A percentile compares a stretch with the other conserved stretches of the same genome.
These are phyloP conservation scores for Cryptocephalus moraei DNA, from an alignment of 2,888 invertebrate genomes.

Conservation along the genomic window DNA sequence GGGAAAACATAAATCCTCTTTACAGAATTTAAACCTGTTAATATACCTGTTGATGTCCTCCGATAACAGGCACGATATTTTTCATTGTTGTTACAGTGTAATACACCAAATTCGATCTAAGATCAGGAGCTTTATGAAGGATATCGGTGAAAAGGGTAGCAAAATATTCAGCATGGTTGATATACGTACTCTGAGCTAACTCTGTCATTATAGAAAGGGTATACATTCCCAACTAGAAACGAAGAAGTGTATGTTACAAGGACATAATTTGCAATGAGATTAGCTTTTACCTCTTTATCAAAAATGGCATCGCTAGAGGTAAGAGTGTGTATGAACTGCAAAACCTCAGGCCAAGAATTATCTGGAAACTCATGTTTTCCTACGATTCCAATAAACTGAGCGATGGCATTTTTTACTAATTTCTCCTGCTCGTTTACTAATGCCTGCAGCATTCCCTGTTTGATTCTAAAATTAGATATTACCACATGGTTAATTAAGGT, in stretches of 20 bases:
- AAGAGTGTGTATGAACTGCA: conserved; percentile 50
- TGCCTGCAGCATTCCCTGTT: conserved; percentile 50
- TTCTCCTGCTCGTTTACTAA: conserved; percentile 53
- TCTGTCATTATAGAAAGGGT: conserved; percentile 60
- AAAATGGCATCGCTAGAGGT: conserved; percentile 43
- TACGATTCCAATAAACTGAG: conserved; percentile 60
- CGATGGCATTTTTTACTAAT: conserved; percentile 57
- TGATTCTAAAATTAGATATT: conserved; percentile 39
- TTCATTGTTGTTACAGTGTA: conserved; percentile 55
- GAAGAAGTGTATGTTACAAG: background rate
- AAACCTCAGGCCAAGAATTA: conserved; percentile 54
- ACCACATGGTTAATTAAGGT: background rate
- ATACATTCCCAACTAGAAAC: conserved; percentile 53
- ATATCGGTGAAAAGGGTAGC: conserved; percentile 44
- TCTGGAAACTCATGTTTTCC: conserved; percentile 62
- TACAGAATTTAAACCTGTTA: conserved; percentile 5
- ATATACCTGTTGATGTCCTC: conserved; percentile 49
- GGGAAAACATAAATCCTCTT: background rate
- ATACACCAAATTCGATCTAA: conserved; percentile 43
- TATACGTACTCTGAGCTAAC: conserved; percentile 56
- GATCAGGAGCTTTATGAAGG: conserved; percentile 38
- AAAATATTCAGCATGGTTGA: conserved; percentile 52
- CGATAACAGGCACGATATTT: conserved; percentile 53
- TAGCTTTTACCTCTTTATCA: conserved; percentile 47
- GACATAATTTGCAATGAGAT: background rate